A percentile compares a stretch with the other conserved stretches of the same genome.
Conservation (phyloP, 2,113 vertebrate species). For the Amphiprion ocellaris region DNA sequence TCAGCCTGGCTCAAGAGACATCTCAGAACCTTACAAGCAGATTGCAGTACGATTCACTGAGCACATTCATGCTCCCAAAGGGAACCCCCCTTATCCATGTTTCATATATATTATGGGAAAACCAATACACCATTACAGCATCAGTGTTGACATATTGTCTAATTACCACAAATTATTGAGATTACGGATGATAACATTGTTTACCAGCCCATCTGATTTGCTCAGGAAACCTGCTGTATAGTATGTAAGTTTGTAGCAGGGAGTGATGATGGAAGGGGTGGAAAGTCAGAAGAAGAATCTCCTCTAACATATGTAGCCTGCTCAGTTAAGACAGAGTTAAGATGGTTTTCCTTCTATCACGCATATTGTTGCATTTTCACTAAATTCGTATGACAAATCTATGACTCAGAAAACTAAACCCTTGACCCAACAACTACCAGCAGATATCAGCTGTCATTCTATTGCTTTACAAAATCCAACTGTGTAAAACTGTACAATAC, state of each 20-base stretch:
- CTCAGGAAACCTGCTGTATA: background rate
- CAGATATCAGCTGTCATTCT: no score
- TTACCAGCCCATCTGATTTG: background rate
- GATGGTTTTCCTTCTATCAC: no score
- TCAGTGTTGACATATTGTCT: constrained; percentile 30
- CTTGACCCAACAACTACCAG: no score
- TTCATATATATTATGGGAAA: background rate
- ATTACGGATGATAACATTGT: background rate
- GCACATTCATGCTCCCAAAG: background rate
- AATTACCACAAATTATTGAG: constrained; percentile 22
- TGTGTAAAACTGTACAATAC: no score
- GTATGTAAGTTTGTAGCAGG: background rate
- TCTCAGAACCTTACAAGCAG: background rate
- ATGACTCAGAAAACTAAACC: no score
- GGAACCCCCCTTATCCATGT: background rate
- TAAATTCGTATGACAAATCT: no score
- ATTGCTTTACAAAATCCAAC: no score
- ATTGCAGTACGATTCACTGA: background rate
- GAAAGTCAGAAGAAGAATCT: no score
- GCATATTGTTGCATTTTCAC: no score
- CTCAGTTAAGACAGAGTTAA: no score
- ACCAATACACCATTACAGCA: constrained; percentile 32
- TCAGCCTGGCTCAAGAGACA: background rate
- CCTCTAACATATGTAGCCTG: no score
- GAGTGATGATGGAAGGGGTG: background rate